phyloP scores from a whole-genome alignment of 37 sponge, comb jelly and placozoan species.

The Haliclona indistincta region DNA sequence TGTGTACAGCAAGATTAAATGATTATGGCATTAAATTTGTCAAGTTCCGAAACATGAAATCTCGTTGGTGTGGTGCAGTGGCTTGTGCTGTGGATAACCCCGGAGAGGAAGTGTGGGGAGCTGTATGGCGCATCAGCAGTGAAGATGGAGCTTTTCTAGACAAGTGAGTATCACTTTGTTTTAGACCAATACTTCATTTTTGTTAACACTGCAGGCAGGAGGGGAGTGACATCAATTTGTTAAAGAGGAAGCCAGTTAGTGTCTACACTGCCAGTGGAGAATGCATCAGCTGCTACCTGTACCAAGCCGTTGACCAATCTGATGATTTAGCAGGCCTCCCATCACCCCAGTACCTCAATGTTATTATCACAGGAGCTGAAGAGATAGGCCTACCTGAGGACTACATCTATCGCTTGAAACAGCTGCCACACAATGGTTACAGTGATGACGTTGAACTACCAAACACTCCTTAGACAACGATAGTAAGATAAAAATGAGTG shows the following conservation, averaged over 20 bases:
- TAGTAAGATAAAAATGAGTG: too few relatives aligned
- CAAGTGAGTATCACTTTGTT: too few relatives aligned
- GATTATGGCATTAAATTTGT: not conserved
- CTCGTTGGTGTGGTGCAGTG: not conserved
- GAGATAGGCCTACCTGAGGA: constrained; percentile 12
- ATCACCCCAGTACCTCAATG: constrained; percentile 27
- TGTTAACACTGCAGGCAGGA: too few relatives aligned
- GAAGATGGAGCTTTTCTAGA: constrained; percentile 4
- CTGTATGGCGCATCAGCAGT: not conserved
- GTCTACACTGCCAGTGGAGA: not conserved
- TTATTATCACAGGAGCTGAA: constrained; percentile 14
- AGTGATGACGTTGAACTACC: constrained; percentile 7
- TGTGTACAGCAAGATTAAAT: not conserved
- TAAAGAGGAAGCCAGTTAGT: not conserved
- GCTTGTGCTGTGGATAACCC: not conserved
- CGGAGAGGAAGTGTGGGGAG: not conserved
- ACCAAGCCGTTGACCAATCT: not conserved
- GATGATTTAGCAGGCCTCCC: constrained; percentile 5
- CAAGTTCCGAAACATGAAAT: not conserved
- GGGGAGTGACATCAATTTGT: not conserved
- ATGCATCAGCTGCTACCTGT: not conserved
- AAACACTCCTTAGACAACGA: too few relatives aligned
- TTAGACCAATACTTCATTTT: too few relatives aligned
- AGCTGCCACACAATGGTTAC: constrained; percentile 25
- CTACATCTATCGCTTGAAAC: constrained; percentile 13